Percentiles rank a stretch among this genome's conserved stretches.
phyloP scores from a whole-genome alignment of 2,113 vertebrate genomes.

The Rhinopomastus cyanomelas region DNA sequence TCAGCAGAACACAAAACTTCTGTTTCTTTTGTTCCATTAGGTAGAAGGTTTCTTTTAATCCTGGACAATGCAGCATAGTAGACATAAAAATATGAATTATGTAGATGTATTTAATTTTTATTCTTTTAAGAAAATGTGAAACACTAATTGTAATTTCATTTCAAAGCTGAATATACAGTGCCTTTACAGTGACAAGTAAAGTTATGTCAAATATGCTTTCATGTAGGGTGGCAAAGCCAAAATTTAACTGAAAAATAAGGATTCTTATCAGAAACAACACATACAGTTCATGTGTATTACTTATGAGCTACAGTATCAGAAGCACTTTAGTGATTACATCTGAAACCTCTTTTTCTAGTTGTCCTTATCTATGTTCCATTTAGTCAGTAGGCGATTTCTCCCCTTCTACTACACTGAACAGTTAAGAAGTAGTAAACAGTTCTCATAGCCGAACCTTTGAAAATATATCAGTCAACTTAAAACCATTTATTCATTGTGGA shows the following conservation, averaged over 20 bases:
- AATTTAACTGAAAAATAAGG: background rate
- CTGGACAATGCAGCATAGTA: background rate
- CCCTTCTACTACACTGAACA: background rate
- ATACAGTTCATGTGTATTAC: background rate
- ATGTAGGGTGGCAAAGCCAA: background rate
- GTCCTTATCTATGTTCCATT: background rate
- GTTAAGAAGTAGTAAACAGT: background rate
- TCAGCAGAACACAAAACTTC: background rate
- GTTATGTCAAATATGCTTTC: background rate
- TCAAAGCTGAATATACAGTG: background rate
- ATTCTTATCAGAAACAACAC: background rate
- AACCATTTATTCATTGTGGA: background rate
- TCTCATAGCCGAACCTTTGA: background rate
- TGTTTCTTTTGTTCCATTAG: background rate
- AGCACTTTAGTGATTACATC: background rate
- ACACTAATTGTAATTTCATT: background rate
- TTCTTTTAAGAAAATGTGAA: background rate
- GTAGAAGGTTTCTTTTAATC: background rate
- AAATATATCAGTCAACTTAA: background rate
- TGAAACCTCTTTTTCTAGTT: background rate
- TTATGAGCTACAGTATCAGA: background rate
- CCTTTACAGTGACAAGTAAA: background rate
- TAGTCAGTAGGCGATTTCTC: background rate
- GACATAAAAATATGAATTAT: background rate
- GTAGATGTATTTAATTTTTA: background rate